Base-by-base conservation (phyloP, 1,140 invertebrate species). In the Chionoecetes opilio region DNA sequence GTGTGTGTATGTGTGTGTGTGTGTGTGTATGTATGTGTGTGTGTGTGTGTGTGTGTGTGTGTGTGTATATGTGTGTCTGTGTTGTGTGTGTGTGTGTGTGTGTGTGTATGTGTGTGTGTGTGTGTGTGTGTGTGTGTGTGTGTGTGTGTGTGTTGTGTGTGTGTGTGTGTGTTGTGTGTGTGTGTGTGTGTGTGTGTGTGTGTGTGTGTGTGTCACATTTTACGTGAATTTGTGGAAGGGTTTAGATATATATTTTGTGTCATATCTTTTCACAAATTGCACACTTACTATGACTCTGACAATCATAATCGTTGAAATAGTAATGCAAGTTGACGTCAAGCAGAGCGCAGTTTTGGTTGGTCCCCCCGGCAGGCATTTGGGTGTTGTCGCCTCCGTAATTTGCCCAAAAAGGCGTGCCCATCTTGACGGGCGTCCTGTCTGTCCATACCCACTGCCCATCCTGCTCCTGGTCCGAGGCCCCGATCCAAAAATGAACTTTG, bases 351-450 rank as follows among this genome's bases (percentile, higher is more conserved):
- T 90, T 90, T n/a, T 90, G 38, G 11, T 0, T 17, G 9, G 3
- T 32, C 17, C 88, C 88, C 3, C 41, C 88, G 17, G 41, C 41
- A 53, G 88, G 88, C 35, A 35, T 86, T 46, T 90, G 32, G 3
- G n/a, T 41, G 2, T 53, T 29, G 31, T 90, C 38, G 5, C 32
- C 38, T 31, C 32, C 41, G 14, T 37, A n/a, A 2, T 90, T 53
- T 14, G 38, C 88, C 88, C 88, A 90, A 29, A 53, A 90, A 9
- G 88, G 88, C 31, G 88, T 90, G 3, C 88, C 88, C 88, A 90
- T 46, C 38, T 29, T 46, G 29, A 90, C 41, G 1, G 14, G 17
- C 26, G 41, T 53, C 29, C 88, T 29, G 32, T 90, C 88, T 31
- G n/a, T 29, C 88, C 88, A 90, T n/a, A 8, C 5, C 21, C 9